Conservation (phyloP, 2,797 vertebrate genomes). For the Trachurus trachurus region DNA sequence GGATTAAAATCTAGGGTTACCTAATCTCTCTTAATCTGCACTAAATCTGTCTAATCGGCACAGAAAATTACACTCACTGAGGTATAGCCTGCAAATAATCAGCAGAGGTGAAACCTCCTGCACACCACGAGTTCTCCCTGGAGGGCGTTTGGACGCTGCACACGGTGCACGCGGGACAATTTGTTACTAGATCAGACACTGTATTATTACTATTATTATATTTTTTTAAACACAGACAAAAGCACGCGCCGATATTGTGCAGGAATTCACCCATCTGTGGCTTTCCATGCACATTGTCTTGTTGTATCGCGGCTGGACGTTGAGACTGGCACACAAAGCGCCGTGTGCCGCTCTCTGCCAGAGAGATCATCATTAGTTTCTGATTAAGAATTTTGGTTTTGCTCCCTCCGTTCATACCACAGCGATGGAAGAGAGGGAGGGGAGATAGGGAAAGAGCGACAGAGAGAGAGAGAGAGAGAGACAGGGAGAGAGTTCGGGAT, state of each 20-base stretch:
- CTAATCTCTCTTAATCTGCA: slow-evolving; percentile 83
- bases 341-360: slow-evolving; percentile 42
- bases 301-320: slow-evolving; percentile 36
- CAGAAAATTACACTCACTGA: slow-evolving; percentile 74
- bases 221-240: slow-evolving; percentile 9
- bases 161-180: slow-evolving; percentile 43
- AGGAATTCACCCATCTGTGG: slow-evolving; percentile 38
- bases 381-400: slow-evolving; percentile 58
- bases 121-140: slow-evolving; percentile 52
- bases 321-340: slow-evolving; percentile 59
- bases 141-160: slow-evolving; percentile 62
- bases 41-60: slow-evolving; percentile 82
- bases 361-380: slow-evolving; percentile 64
- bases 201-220: neutral
- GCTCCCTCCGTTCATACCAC: slow-evolving; percentile 22
- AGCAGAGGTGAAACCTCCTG: slow-evolving; percentile 71
- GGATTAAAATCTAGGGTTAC: slow-evolving; percentile 81
- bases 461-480: neutral
- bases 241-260: slow-evolving; percentile 16
- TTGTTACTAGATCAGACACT: slow-evolving; percentile 31
- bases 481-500: slow-evolving; percentile 59
- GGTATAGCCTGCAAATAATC: slow-evolving; percentile 69
- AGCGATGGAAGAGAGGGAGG: slow-evolving; percentile 37
- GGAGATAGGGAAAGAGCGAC: neutral
- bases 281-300: slow-evolving; percentile 23